Evolutionary conservation across 37 sponge, comb jelly and placozoan species (phyloP), one percentile per base, ranked within the genome.

Genomic region (Spongilla lacustris): DNA sequence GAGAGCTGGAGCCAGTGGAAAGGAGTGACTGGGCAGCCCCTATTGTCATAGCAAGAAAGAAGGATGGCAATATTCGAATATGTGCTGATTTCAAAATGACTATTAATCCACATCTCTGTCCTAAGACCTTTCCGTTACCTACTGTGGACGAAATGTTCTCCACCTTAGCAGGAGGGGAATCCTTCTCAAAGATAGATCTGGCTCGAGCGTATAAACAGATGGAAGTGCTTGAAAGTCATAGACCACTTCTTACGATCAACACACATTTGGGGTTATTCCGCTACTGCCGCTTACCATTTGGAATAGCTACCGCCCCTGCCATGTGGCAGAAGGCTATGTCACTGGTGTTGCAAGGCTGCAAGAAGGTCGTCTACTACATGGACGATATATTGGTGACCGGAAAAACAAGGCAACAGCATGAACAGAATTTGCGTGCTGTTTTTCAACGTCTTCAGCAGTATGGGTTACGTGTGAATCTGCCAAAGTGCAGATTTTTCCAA

Each of bases 11-110:
- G 46, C 46, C 46, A 46, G 46, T 46, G 46, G 46, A 46, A 8
- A 4, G 8, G 38, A 36, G 78, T 37, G 78, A 36, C 19, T 78
- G 78, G 78, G 78, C 78, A 8, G 49, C 50, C 19, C 48, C 78
- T 17, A 78, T 78, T 5, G 26, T 78, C 14, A 48, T 78, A 4
- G 78, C 37, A 3, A 1, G n/a, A 14, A 78, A 78, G 49, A 78
- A 78, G 26, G 82, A 81, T 81, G 85, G 76, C 2, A 9, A 4
- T 24, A 67, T 81, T 21, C 22, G 84, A n/a, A n/a, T 34, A n/a
- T 83, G 84, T 73, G 75, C 71, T 69, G 84, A 83, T 34, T 83
- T 72, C 74, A 83, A 83, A 73, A 35, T 73, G 74, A 83, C 84
- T 28, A 27, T 83, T 23, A 83, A 83, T 73, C 74, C 46, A 11